Conservation (phyloP, 2,888 invertebrate species). For the Hipparchia semele region DNA sequence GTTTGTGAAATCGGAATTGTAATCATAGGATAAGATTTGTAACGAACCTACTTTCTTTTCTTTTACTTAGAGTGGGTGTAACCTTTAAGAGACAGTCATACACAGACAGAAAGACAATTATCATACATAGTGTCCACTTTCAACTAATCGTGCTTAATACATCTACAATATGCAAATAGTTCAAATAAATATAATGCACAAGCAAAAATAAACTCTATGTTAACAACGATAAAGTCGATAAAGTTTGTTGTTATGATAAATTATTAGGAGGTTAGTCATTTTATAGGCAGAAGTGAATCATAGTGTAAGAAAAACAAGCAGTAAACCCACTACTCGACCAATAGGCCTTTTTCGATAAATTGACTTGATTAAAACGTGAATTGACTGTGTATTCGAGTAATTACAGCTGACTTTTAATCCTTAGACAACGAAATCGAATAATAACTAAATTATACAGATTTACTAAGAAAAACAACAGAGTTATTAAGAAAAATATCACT, state of each 20-base stretch:
- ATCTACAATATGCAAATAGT: conserved; percentile 24
- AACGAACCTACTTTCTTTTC: neutral
- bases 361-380: neutral
- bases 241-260: conserved; percentile 6
- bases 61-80: neutral
- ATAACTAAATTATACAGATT: too few relatives aligned
- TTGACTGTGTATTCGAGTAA: too few relatives aligned
- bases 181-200: neutral
- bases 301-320: conserved; percentile 15
- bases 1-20: too few relatives aligned
- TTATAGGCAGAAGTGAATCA: conserved; percentile 12
- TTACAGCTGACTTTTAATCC: too few relatives aligned
- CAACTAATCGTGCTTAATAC: conserved; percentile 16
- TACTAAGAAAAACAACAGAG: too few relatives aligned
- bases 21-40: neutral
- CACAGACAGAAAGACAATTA: neutral
- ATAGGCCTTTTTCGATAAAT: neutral
- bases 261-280: conserved; percentile 33
- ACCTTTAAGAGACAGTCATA: neutral
- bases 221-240: neutral
- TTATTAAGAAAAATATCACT: too few relatives aligned
- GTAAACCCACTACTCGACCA: neutral
- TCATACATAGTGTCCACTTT: conserved; percentile 9
- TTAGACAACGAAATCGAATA: too few relatives aligned
- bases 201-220: neutral